These are phyloP conservation scores for Zaprionus gabonicus DNA, from an alignment of 1,140 invertebrate species.

Conservation along the genomic window DNA sequence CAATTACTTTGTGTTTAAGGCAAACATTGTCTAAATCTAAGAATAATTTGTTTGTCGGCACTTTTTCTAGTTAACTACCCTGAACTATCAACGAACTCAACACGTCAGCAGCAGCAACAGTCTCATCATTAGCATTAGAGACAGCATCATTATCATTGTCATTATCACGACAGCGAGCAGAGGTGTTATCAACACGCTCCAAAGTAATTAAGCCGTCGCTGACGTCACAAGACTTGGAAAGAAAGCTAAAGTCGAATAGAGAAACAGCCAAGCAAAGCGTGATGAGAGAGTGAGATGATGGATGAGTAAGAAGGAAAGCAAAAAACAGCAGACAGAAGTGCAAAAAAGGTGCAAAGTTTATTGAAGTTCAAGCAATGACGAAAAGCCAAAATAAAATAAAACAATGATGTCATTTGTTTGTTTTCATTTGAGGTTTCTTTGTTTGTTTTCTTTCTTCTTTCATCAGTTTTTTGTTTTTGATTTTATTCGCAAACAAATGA, in stretches of 20 bases:
- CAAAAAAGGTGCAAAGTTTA: conserved; percentile 72
- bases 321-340: neutral
- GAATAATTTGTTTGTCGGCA: neutral
- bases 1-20: neutral
- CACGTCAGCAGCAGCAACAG: neutral
- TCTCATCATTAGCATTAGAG: conserved; percentile 16
- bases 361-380: conserved; percentile 62
- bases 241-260: conserved; percentile 4
- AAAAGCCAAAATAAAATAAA: conserved; percentile 36
- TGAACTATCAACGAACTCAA: conserved; percentile 6
- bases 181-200: conserved; percentile 45
- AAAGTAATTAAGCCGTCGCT: conserved; percentile 35
- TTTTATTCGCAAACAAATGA: conserved; percentile 20
- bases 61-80: conserved; percentile 3
- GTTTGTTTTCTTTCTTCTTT: conserved; percentile 6
- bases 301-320: conserved; percentile 36
- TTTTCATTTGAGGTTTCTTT: conserved; percentile 43
- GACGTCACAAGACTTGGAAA: conserved; percentile 33
- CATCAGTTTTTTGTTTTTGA: neutral
- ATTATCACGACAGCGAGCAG: conserved; percentile 1
- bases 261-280: conserved; percentile 24
- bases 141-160: conserved; percentile 9
- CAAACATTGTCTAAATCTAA: neutral
- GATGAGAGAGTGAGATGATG: neutral
- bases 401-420: conserved; percentile 65